These are phyloP conservation scores for Temnothorax curvispinosus DNA, from an alignment of 1,140 invertebrate species.

Conservation along the genomic window DNA sequence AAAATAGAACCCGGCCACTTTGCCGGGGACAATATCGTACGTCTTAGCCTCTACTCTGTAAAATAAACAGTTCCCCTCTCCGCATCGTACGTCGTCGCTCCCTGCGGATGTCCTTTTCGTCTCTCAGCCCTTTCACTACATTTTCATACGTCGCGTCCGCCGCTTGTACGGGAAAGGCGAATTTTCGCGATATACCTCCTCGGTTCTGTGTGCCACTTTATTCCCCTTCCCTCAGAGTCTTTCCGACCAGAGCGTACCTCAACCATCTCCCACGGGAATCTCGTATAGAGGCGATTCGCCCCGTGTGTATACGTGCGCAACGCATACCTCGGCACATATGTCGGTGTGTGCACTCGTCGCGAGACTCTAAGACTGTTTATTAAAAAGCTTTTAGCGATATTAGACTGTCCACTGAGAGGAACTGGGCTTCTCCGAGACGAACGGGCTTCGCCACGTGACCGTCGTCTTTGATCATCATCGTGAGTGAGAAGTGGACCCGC, in stretches of 20 bases:
- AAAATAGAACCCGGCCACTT: conserved; percentile 60
- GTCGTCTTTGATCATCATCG: conserved; percentile 41
- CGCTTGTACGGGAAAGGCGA: conserved; percentile 30
- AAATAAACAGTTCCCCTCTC: conserved; percentile 64
- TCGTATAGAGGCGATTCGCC: conserved; percentile 21
- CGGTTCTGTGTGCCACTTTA: conserved; percentile 25
- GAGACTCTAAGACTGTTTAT: conserved; percentile 73
- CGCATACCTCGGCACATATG: conserved; percentile 25
- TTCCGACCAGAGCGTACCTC: neutral
- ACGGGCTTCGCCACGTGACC: neutral
- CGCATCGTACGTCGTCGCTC: neutral
- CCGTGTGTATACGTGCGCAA: neutral
- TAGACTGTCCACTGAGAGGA: conserved; percentile 64
- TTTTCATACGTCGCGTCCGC: conserved; percentile 58
- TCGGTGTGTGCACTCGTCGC: conserved; percentile 30
- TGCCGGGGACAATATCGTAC: conserved; percentile 67
- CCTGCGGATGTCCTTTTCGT: conserved; percentile 12
- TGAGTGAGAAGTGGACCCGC: neutral
- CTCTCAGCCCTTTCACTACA: neutral
- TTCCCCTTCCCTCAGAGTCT: neutral
- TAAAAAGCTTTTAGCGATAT: conserved; percentile 80
- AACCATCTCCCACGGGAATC: conserved; percentile 12
- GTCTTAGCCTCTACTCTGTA: conserved; percentile 64
- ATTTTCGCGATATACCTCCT: conserved; percentile 30
- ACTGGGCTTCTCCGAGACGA: neutral